Evolutionary conservation across 2,797 vertebrate species (phyloP).

Genomic region (Salarias fasciatus): DNA sequence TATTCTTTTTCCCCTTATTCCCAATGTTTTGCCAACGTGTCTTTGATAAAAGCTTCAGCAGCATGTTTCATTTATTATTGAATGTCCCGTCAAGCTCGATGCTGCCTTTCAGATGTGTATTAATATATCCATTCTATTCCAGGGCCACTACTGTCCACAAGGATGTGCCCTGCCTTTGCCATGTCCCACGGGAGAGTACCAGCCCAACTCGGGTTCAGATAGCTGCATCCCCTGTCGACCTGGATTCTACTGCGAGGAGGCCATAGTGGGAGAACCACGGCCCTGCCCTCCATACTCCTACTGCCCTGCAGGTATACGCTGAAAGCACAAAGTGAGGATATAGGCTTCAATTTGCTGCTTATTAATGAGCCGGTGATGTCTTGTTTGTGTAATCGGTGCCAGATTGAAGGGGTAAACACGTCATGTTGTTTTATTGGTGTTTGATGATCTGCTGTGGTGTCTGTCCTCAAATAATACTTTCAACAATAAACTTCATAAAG

Average conservation of each 20-base stretch:
- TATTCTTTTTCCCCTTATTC: background rate
- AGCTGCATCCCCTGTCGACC: conserved; percentile 87
- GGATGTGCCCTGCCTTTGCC: conserved; percentile 83
- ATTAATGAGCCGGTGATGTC: background rate
- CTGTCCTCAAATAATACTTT: background rate
- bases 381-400: background rate
- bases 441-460: background rate
- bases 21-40: conserved; percentile 15
- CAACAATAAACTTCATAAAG: background rate
- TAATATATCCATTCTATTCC: conserved; percentile 14
- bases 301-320: conserved; percentile 85
- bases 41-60: conserved; percentile 2
- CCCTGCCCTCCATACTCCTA: conserved; percentile 90
- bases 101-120: background rate
- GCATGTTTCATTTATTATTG: conserved; percentile 1
- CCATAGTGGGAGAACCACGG: conserved; percentile 79
- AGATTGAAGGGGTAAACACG: background rate
- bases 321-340: background rate
- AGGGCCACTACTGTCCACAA: conserved; percentile 90
- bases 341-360: background rate
- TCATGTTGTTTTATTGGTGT: background rate
- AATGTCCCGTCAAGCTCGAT: conserved; percentile 24
- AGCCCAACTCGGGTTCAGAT: conserved; percentile 86
- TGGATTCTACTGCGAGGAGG: conserved; percentile 91
- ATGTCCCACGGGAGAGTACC: conserved; percentile 89